phyloP scores from a whole-genome alignment of 2,797 vertebrate species.

The Masticophis lateralis region DNA sequence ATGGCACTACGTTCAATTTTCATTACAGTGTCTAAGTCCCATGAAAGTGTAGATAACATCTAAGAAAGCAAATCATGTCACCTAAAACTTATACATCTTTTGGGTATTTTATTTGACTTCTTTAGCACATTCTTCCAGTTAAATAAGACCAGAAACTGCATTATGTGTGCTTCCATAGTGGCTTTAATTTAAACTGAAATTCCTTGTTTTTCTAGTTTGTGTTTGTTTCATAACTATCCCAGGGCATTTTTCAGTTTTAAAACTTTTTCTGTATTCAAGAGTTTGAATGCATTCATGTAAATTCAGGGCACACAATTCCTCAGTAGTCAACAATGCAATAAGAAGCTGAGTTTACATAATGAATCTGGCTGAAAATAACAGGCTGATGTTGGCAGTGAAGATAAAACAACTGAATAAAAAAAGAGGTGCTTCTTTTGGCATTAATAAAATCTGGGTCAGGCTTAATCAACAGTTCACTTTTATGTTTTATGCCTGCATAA shows the following conservation, averaged over 20 bases:
- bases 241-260: conserved; percentile 24
- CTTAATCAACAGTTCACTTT: not conserved
- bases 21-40: not conserved
- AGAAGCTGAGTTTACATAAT: not conserved
- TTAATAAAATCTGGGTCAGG: not conserved
- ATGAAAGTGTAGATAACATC: not conserved
- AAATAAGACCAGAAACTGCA: conserved; percentile 27
- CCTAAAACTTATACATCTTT: not conserved
- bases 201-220: not conserved
- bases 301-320: not conserved
- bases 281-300: not conserved
- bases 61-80: not conserved
- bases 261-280: not conserved
- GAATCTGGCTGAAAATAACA: not conserved
- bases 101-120: conserved; percentile 22
- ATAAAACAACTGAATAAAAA: not conserved
- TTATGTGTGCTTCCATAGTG: conserved; percentile 16
- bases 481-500: not conserved
- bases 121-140: conserved; percentile 33
- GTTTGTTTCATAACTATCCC: not conserved
- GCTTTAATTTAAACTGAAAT: not conserved
- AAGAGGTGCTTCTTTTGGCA: not conserved
- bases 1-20: not conserved
- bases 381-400: not conserved
- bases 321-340: conserved; percentile 23